phyloP scores from a whole-genome alignment of 2,113 vertebrate species.

The Melozone crissalis region DNA sequence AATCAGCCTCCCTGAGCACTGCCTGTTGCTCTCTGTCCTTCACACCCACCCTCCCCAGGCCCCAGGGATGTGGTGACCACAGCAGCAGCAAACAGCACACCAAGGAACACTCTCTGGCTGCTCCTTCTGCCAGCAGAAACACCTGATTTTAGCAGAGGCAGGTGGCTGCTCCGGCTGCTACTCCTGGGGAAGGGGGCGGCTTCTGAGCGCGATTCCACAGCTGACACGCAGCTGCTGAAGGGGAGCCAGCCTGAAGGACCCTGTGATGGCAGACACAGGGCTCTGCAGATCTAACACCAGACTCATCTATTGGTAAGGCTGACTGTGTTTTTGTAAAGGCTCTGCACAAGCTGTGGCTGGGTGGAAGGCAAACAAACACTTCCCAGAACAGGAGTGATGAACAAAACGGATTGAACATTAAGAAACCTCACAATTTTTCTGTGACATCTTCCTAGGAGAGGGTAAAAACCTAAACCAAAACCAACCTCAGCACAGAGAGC shows the following conservation, averaged over 20 bases:
- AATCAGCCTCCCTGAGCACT: neutral
- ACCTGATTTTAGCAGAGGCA: neutral
- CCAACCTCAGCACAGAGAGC: neutral
- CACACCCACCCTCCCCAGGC: no score
- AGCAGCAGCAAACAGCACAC: neutral
- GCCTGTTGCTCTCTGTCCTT: neutral
- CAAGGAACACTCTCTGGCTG: neutral
- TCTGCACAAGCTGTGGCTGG: neutral
- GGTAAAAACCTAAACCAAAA: neutral
- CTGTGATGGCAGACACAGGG: neutral
- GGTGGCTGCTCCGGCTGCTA: neutral
- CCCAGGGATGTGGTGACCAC: no score
- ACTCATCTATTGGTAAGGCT: neutral
- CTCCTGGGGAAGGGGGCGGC: neutral
- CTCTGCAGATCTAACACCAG: neutral
- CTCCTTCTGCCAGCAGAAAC: neutral
- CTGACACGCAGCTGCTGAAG: neutral
- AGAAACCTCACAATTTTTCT: neutral
- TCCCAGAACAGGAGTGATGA: neutral
- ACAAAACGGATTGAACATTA: neutral
- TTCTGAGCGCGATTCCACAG: fast-evolving
- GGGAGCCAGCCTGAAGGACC: neutral
- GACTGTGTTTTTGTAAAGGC: neutral
- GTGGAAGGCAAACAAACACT: neutral
- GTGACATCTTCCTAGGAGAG: neutral